Evolutionary conservation across 2,888 invertebrate genomes (phyloP).

Genomic region (Ceramica pisi): DNA sequence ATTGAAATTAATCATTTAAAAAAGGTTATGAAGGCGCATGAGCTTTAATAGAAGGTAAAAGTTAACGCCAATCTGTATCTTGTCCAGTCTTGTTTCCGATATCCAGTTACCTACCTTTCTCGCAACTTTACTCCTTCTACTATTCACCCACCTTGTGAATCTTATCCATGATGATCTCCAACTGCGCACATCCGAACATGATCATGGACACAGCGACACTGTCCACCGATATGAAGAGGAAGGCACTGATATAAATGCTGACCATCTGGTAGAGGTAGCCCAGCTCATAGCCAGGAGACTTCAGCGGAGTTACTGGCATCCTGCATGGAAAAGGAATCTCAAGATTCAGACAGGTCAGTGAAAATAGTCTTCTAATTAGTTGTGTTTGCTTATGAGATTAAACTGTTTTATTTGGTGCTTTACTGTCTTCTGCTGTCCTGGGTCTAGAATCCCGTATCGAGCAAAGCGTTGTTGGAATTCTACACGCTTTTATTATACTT

Average conservation of each 20-base stretch:
- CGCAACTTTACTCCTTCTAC: too few species aligned
- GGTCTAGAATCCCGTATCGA: too few species aligned
- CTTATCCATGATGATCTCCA: constrained; percentile 84
- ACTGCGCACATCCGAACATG: constrained; percentile 84
- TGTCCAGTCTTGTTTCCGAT: too few species aligned
- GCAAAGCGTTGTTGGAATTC: too few species aligned
- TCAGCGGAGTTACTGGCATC: constrained; percentile 83
- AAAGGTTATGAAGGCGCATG: too few species aligned
- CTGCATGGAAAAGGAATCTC: constrained; percentile 64
- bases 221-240: constrained; percentile 83
- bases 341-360: background rate
- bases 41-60: too few species aligned
- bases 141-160: constrained; percentile 72
- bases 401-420: background rate
- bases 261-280: constrained; percentile 83
- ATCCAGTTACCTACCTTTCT: too few species aligned
- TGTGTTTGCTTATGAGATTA: background rate
- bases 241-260: constrained; percentile 81
- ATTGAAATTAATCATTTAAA: too few species aligned
- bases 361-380: too few species aligned
- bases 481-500: too few species aligned
- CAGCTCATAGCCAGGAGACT: constrained; percentile 78
- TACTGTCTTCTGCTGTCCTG: too few species aligned
- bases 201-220: constrained; percentile 83
- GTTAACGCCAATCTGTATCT: too few species aligned